Conservation (phyloP, 64 coral and sea anemone genomes). For the Astreopora myriophthalma region DNA sequence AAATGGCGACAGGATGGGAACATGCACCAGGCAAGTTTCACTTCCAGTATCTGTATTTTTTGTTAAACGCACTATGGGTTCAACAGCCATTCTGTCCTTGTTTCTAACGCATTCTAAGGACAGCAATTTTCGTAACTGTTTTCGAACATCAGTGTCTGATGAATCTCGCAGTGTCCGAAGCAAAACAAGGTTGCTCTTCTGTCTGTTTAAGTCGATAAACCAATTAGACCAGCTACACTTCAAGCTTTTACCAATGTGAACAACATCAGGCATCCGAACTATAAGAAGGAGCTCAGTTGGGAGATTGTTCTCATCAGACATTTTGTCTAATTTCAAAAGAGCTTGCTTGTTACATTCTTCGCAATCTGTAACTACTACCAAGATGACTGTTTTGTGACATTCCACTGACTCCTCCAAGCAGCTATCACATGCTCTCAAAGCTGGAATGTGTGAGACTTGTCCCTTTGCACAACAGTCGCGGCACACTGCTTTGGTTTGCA, state of each 20-base stretch:
- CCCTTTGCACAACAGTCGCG: slow-evolving; percentile 31
- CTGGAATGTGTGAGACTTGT: neutral
- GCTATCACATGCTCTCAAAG: slow-evolving; percentile 6
- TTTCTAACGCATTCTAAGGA: slow-evolving; percentile 9
- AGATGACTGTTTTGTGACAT: neutral
- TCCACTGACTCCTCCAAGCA: neutral
- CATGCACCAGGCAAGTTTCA: neutral
- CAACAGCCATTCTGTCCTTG: slow-evolving; percentile 14
- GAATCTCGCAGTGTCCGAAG: neutral
- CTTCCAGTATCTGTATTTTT: slow-evolving; percentile 8
- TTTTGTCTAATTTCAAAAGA: neutral
- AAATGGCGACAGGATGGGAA: slow-evolving; percentile 22
- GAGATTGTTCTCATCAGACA: neutral
- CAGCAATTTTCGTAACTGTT: slow-evolving; percentile 13
- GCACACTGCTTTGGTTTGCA: slow-evolving; percentile 44
- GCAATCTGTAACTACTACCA: slow-evolving; percentile 24
- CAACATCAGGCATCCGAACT: slow-evolving; percentile 21
- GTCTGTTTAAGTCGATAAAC: slow-evolving; percentile 22
- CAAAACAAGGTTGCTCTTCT: slow-evolving; percentile 23
- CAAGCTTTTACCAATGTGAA: slow-evolving; percentile 26
- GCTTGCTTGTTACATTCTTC: slow-evolving; percentile 10
- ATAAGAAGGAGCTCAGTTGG: neutral
- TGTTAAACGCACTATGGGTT: slow-evolving; percentile 16
- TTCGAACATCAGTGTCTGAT: neutral
- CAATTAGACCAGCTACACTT: slow-evolving; percentile 54